Evolutionary conservation across 2,888 invertebrate species (phyloP).

Genomic region (Tipula lateralis): DNA sequence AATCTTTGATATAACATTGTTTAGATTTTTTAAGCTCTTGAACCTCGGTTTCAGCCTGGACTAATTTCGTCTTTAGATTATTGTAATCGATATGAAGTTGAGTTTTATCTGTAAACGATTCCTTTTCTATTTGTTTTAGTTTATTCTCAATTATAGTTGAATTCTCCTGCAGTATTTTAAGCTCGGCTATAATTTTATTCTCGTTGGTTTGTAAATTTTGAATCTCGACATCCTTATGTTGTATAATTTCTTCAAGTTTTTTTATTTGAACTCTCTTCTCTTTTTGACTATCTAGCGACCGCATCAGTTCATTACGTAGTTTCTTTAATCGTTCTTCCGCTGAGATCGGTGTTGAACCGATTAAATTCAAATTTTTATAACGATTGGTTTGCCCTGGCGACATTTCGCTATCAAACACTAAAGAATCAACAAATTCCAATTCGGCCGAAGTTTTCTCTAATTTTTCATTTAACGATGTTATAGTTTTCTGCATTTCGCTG

Average conservation of each 20-base stretch:
- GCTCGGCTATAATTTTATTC: conserved; percentile 42
- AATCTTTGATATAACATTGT: conserved; percentile 50
- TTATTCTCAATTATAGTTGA: conserved; percentile 32
- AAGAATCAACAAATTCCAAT: conserved; percentile 45
- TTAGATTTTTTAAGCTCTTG: conserved; percentile 55
- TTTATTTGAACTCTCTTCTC: conserved; percentile 53
- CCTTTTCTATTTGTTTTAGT: conserved; percentile 36
- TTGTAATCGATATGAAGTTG: conserved; percentile 52
- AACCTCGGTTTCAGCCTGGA: conserved; percentile 47
- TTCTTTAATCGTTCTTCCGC: conserved; percentile 47
- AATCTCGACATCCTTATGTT: conserved; percentile 41
- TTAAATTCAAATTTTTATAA: neutral
- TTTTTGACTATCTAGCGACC: conserved; percentile 49
- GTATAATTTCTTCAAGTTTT: conserved; percentile 46
- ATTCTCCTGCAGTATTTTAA: conserved; percentile 44
- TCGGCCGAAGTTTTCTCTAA: conserved; percentile 45
- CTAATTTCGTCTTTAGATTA: neutral
- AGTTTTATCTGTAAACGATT: conserved; percentile 35
- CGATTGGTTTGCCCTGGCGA: conserved; percentile 32
- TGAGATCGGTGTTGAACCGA: conserved; percentile 44
- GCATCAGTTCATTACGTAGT: conserved; percentile 50
- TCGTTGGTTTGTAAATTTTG: conserved; percentile 43
- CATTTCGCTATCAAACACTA: conserved; percentile 43
- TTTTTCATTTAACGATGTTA: conserved; percentile 39
- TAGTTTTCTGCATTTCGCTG: conserved; percentile 42